Percentiles rank a stretch among this genome's conserved stretches.
phyloP scores from a whole-genome alignment of 2,797 vertebrate genomes.

The Thunnus albacares region DNA sequence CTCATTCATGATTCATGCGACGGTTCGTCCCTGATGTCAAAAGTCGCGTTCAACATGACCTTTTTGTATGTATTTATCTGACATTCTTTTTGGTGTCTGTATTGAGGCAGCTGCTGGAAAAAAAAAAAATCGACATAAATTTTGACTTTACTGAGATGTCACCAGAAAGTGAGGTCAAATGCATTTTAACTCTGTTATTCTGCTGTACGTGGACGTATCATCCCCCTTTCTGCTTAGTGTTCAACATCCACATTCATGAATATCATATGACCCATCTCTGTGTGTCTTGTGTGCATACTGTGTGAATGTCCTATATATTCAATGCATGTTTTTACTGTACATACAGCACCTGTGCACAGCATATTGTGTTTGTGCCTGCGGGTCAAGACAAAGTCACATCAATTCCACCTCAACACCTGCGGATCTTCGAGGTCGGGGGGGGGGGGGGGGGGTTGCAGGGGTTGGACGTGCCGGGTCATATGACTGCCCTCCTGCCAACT shows the following conservation, averaged over 20 bases:
- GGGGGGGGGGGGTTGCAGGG: slow-evolving; percentile 61
- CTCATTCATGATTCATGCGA: slow-evolving; percentile 51
- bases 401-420: slow-evolving; percentile 91
- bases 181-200: neutral
- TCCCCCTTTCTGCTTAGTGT: neutral
- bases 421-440: slow-evolving; percentile 87
- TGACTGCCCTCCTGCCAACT: slow-evolving; percentile 70
- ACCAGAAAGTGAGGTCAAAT: slow-evolving; percentile 25
- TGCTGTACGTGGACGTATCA: neutral
- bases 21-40: slow-evolving; percentile 14
- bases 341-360: slow-evolving; percentile 69
- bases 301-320: neutral
- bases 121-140: neutral
- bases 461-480: slow-evolving; percentile 74
- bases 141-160: neutral
- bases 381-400: slow-evolving; percentile 87
- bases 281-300: neutral
- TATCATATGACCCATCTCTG: neutral
- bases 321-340: neutral
- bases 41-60: slow-evolving; percentile 27
- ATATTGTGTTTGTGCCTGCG: slow-evolving; percentile 83
- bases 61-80: slow-evolving; percentile 25
- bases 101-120: slow-evolving; percentile 9
- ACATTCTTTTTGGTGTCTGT: neutral
- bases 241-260: neutral